Percentiles rank a stretch among this genome's conserved stretches.
Evolutionary conservation across 2,113 vertebrate genomes (phyloP).

Genomic region (Falcunculus frontatus): DNA sequence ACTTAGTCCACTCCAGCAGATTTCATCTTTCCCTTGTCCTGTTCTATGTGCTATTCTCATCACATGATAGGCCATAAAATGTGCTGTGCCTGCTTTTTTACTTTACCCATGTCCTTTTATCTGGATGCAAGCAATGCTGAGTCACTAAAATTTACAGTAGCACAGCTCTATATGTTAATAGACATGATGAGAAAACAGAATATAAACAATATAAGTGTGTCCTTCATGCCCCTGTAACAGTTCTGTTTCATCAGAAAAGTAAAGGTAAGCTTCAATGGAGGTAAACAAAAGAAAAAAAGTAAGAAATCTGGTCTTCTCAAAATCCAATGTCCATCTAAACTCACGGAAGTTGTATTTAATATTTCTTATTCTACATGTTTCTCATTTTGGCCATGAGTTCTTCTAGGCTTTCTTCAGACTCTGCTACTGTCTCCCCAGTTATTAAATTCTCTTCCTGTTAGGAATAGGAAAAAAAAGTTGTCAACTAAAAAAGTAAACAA

Average conservation of each 20-base stretch:
- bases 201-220: neutral
- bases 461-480: neutral
- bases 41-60: neutral
- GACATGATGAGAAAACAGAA: neutral
- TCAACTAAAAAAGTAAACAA: neutral
- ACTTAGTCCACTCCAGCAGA: neutral
- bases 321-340: neutral
- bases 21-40: neutral
- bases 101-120: neutral
- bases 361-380: constrained; percentile 75
- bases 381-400: constrained; percentile 96
- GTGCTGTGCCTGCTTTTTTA: neutral
- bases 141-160: neutral
- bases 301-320: neutral
- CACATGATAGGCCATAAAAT: too few relatives aligned
- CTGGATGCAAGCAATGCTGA: neutral
- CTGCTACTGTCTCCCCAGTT: constrained; percentile 72
- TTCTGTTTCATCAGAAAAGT: neutral
- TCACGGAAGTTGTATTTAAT: neutral
- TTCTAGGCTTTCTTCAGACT: constrained; percentile 89
- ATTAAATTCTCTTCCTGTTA: constrained; percentile 54
- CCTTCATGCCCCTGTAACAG: neutral
- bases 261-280: neutral
- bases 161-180: neutral
- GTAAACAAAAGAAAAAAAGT: neutral